A percentile compares a stretch with the other conserved stretches of the same genome.
phyloP scores from a whole-genome alignment of 1,140 invertebrate species.

The Portunus trituberculatus region DNA sequence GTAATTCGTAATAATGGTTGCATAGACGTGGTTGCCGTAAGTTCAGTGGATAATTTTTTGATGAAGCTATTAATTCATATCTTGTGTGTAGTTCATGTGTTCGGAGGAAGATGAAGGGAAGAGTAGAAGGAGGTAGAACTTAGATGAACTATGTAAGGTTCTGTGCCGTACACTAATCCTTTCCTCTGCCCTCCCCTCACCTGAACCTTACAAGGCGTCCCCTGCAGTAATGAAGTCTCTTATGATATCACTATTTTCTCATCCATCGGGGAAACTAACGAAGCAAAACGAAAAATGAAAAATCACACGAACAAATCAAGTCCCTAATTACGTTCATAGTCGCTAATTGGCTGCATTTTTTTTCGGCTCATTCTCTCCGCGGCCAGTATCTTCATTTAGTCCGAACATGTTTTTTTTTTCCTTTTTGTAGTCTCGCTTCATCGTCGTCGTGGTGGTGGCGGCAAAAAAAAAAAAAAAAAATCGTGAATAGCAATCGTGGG shows the following conservation, averaged over 20 bases:
- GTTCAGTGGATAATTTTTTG: too few relatives aligned
- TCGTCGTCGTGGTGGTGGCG: not conserved
- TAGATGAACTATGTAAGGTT: too few relatives aligned
- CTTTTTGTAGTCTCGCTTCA: not conserved
- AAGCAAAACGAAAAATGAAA: not conserved
- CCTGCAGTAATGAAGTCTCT: not conserved
- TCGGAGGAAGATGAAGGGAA: too few relatives aligned
- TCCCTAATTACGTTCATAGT: not conserved
- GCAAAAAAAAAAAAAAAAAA: not conserved
- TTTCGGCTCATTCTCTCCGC: not conserved
- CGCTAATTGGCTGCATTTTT: not conserved
- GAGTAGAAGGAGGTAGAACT: too few relatives aligned
- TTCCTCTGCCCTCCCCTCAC: not conserved
- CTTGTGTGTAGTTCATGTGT: too few relatives aligned
- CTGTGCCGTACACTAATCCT: too few relatives aligned
- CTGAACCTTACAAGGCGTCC: not conserved
- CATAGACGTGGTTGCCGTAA: too few relatives aligned
- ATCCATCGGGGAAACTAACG: not conserved
- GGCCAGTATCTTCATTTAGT: not conserved
- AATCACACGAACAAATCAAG: not conserved
- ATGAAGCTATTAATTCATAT: too few relatives aligned
- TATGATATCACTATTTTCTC: not conserved
- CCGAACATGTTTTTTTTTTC: conserved; percentile 8
- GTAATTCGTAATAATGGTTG: too few relatives aligned
- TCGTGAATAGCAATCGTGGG: not conserved